These are phyloP conservation scores for Genyomyrus donnyi DNA, from an alignment of 2,113 vertebrate genomes.

Conservation along the genomic window DNA sequence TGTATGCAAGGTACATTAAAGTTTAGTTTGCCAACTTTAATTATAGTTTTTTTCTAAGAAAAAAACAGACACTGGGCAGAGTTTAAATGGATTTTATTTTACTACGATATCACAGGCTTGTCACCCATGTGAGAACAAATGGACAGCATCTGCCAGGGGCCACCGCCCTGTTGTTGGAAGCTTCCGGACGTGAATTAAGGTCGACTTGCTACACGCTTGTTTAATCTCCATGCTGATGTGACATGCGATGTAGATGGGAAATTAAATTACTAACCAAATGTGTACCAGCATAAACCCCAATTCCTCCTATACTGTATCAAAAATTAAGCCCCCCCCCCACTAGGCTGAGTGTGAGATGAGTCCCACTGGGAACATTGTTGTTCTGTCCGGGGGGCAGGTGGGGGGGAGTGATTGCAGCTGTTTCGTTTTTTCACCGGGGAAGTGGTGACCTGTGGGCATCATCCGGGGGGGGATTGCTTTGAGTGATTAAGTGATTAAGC, in stretches of 20 bases:
- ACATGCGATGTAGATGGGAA: background rate
- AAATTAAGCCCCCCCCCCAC: background rate
- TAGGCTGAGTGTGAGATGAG: background rate
- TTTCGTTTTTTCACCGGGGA: background rate
- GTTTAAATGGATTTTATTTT: background rate
- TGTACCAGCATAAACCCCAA: background rate
- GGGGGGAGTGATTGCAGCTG: background rate
- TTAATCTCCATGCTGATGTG: constrained; percentile 15
- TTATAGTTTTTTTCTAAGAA: background rate
- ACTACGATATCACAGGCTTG: background rate
- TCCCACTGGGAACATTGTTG: background rate
- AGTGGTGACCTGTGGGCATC: background rate
- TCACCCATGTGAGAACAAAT: background rate
- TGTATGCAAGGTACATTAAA: background rate
- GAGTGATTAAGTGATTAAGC: background rate
- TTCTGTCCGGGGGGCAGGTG: background rate
- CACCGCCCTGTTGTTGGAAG: background rate
- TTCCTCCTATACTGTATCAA: background rate
- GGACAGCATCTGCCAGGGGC: background rate
- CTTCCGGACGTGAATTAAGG: background rate
- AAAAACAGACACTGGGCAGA: background rate
- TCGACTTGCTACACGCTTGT: background rate
- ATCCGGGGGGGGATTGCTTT: background rate
- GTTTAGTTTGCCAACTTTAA: background rate
- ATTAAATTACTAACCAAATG: background rate